phyloP scores from a whole-genome alignment of 2,797 vertebrate species.

The Gila robusta region DNA sequence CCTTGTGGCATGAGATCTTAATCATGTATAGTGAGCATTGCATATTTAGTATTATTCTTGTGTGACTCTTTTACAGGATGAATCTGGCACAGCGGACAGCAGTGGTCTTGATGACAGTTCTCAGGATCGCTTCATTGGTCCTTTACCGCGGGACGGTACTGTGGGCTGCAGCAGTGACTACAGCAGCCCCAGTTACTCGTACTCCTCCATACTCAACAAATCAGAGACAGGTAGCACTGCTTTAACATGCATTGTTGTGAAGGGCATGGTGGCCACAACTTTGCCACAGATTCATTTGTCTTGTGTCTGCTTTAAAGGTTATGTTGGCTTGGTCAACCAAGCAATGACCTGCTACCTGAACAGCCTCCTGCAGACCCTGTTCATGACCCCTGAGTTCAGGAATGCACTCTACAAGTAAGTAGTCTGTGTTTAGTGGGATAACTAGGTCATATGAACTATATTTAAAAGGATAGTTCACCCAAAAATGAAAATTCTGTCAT shows the following conservation, averaged over 20 bases:
- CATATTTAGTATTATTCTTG: background rate
- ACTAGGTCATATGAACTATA: background rate
- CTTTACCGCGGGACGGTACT: conserved; percentile 90
- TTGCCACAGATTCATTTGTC: background rate
- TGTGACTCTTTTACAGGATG: conserved; percentile 81
- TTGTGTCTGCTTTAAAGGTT: conserved; percentile 78
- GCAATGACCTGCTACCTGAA: conserved; percentile 99
- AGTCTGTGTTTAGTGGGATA: background rate
- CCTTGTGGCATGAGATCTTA: background rate
- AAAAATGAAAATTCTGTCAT: no score
- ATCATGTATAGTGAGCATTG: background rate
- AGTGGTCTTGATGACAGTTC: conserved; percentile 85
- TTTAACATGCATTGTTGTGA: background rate
- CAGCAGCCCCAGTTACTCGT: conserved; percentile 94
- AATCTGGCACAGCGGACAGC: conserved; percentile 84
- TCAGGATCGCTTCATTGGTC: conserved; percentile 93
- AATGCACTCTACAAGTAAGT: conserved; percentile 99
- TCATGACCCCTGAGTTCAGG: conserved; percentile 99
- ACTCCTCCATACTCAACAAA: conserved; percentile 95
- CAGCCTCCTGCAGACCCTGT: conserved; percentile 97
- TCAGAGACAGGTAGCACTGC: conserved; percentile 90
- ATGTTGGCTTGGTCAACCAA: conserved; percentile 98
- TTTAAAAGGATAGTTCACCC: no score
- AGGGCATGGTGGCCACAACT: background rate
- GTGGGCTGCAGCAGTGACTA: conserved; percentile 90